Evolutionary conservation across 2,113 vertebrate genomes (phyloP).

Genomic region (Ascaphus truei): DNA sequence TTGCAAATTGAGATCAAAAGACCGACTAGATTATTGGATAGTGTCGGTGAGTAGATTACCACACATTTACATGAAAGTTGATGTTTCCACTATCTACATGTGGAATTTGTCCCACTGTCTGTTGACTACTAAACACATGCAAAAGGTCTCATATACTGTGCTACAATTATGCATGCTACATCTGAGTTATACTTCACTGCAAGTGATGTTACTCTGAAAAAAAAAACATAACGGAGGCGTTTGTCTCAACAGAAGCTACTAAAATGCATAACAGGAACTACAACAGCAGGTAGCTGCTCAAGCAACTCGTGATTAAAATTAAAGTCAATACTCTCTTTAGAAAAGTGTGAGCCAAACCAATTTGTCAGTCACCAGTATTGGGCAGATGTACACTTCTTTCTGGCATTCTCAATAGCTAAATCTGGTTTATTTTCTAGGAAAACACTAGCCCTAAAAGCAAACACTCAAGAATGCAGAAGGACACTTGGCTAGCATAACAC

Average conservation of each 20-base stretch:
- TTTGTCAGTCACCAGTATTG: constrained; percentile 73
- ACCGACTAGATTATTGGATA: too few relatives aligned
- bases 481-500: constrained; percentile 65
- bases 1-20: too few relatives aligned
- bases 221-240: constrained; percentile 25
- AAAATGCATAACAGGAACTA: constrained; percentile 49
- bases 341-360: constrained; percentile 70
- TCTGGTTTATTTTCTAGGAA: constrained; percentile 73
- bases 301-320: constrained; percentile 59
- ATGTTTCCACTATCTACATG: too few relatives aligned
- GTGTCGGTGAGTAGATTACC: too few relatives aligned
- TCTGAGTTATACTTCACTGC: neutral
- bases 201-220: constrained; percentile 8
- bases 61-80: too few relatives aligned
- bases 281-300: constrained; percentile 66
- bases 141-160: neutral
- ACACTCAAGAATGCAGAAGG: constrained; percentile 73
- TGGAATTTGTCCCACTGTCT: too few relatives aligned
- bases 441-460: constrained; percentile 72
- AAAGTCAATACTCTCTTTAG: constrained; percentile 70
- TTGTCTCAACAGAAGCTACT: constrained; percentile 40
- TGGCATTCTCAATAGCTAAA: constrained; percentile 70
- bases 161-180: neutral
- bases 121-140: too few relatives aligned
- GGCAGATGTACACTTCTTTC: constrained; percentile 73